phyloP scores from a whole-genome alignment of 2,888 invertebrate species.

The Trichopoda pennipes region DNA sequence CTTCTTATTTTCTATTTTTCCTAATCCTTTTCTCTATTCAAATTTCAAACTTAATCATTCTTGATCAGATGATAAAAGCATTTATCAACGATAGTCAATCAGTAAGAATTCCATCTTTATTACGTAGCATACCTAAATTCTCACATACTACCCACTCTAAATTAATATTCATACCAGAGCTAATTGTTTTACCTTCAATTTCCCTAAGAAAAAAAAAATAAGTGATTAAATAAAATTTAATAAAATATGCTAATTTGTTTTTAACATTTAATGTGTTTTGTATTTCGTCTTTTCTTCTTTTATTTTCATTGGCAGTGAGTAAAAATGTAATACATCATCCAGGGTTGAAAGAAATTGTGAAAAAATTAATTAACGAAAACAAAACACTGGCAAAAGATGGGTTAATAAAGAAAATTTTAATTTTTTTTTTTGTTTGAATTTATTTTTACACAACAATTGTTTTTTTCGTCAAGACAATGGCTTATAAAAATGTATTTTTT shows the following conservation, averaged over 20 bases:
- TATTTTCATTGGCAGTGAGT: constrained; percentile 69
- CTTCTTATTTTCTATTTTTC: too few relatives aligned
- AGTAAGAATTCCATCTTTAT: too few relatives aligned
- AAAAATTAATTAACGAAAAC: constrained; percentile 74
- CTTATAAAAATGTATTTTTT: constrained; percentile 64
- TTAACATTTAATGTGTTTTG: constrained; percentile 70
- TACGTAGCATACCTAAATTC: background rate
- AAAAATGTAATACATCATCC: constrained; percentile 77
- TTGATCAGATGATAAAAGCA: too few relatives aligned
- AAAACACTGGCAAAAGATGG: constrained; percentile 14
- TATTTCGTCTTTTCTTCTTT: background rate
- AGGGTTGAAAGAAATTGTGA: constrained; percentile 57
- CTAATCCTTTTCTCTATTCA: too few relatives aligned
- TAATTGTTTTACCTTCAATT: constrained; percentile 35
- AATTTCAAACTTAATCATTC: too few relatives aligned
- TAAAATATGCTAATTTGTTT: constrained; percentile 78
- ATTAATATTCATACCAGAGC: background rate
- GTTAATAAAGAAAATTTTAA: constrained; percentile 21
- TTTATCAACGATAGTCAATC: too few relatives aligned
- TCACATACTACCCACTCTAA: background rate
- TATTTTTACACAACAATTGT: constrained; percentile 56
- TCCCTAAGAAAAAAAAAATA: constrained; percentile 29
- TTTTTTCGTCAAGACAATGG: constrained; percentile 71
- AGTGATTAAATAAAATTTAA: constrained; percentile 77
- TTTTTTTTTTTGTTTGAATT: constrained; percentile 21